Conservation (phyloP, 2,113 vertebrate genomes). For the Colaptes auratus region DNA sequence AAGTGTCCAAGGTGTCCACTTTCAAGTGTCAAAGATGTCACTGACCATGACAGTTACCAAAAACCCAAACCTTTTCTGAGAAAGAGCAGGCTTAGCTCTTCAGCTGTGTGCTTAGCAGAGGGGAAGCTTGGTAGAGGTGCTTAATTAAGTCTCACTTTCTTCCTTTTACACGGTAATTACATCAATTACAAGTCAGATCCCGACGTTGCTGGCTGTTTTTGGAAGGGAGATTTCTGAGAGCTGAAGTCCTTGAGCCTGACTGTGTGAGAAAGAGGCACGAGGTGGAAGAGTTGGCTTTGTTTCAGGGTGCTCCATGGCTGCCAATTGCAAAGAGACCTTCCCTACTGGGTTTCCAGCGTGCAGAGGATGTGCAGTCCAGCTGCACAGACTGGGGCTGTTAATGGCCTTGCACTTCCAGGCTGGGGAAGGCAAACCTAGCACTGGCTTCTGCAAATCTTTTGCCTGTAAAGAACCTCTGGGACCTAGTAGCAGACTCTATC, state of each 20-base stretch:
- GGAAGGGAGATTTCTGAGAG: neutral
- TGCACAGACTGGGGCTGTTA: neutral
- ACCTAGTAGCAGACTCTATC: neutral
- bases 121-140: neutral
- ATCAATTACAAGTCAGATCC: conserved; percentile 36
- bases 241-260: neutral
- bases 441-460: neutral
- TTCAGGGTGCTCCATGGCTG: neutral
- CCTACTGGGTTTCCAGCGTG: neutral
- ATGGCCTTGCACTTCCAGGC: neutral
- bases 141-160: conserved; percentile 42
- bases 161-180: conserved; percentile 11
- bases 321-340: neutral
- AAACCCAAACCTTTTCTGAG: neutral
- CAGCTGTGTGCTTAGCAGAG: neutral
- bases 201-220: neutral
- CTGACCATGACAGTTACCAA: neutral
- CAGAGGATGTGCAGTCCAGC: neutral
- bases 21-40: neutral
- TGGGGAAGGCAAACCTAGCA: neutral
- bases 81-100: neutral
- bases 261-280: neutral
- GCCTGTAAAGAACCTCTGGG: neutral
- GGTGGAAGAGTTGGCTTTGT: neutral
- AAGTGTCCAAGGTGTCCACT: too few species aligned